Evolutionary conservation across 1,140 invertebrate species (phyloP).

Genomic region (Teleopsis dalmanni): DNA sequence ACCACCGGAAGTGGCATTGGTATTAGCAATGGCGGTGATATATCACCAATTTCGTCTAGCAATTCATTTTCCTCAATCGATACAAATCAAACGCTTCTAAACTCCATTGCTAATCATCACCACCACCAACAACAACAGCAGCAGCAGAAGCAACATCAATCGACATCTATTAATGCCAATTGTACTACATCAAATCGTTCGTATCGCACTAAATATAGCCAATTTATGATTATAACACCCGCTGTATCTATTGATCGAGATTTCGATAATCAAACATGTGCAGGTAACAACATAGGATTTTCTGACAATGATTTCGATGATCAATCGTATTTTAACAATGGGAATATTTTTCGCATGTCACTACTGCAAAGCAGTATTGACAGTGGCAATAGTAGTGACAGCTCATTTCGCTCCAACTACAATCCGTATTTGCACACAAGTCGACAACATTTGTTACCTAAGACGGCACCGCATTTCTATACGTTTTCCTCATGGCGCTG

Average conservation of each 20-base stretch:
- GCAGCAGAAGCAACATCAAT: conserved; percentile 1
- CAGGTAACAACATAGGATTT: not conserved
- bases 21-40: conserved; percentile 22
- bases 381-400: conserved; percentile 33
- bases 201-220: conserved; percentile 35
- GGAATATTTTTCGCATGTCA: conserved; percentile 33
- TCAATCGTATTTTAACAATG: conserved; percentile 22
- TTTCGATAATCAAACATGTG: conserved; percentile 21
- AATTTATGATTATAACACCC: conserved; percentile 44
- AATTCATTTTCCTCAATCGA: conserved; percentile 40
- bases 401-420: conserved; percentile 38
- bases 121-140: conserved; percentile 10
- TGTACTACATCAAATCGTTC: conserved; percentile 11
- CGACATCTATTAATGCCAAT: not conserved
- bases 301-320: conserved; percentile 11
- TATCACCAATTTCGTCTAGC: conserved; percentile 35
- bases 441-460: conserved; percentile 35
- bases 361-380: conserved; percentile 19
- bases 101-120: conserved; percentile 29
- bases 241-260: conserved; percentile 42
- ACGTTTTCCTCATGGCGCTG: conserved; percentile 40
- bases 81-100: conserved; percentile 39
- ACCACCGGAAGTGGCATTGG: conserved; percentile 9
- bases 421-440: conserved; percentile 40
- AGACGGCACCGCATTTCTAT: conserved; percentile 28